Base-by-base conservation (phyloP, 1,140 invertebrate genomes). In the Micrasema minimum region DNA sequence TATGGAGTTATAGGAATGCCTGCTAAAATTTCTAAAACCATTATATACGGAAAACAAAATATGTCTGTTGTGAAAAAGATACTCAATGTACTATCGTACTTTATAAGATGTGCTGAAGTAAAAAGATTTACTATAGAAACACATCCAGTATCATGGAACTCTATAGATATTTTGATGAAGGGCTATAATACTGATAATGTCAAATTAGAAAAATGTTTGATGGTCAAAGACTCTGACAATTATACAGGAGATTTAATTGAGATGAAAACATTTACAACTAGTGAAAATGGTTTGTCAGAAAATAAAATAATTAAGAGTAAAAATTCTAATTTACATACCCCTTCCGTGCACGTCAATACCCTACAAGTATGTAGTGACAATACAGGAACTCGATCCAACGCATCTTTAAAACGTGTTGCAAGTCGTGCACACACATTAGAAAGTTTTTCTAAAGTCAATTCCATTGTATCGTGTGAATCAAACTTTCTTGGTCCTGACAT, bases 1-100 rank as follows among this genome's bases (percentile, higher is more conserved):
- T 93, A 92, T 77, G 95, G 94, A 12, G 91, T 91, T 61, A 85
- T 95, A 20, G 93, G 93, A 1, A 88, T 87, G 78, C 93, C 94
- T 2, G 82, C 88, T 0, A 90, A 90, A 80, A 81, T 93, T 18
- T 88, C 92, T 0, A 88, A 90, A 66, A 96, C 94, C 11, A 88
- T 96, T 38, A 87, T 96, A 46, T 88, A 89, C 20, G 93, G 93
- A 5, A 85, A 88, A 71, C 84, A 88, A 38, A 89, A 89, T 38
- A 81, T 85, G 12, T 83, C 87, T 16, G 85, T 90, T 62, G 87
- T 93, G 10, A 87, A 88, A 70, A 89, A 87, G 77, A 83, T 92
- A 1, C 77, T 93, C 0, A 85, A 84, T 38, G 89, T 91, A 51
- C 80, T 96, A 2, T 93, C 92, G 0, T 96, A 96, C 77, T 95